Conservation (phyloP, 2,113 vertebrate genomes). For the Sceloporus undulatus region DNA sequence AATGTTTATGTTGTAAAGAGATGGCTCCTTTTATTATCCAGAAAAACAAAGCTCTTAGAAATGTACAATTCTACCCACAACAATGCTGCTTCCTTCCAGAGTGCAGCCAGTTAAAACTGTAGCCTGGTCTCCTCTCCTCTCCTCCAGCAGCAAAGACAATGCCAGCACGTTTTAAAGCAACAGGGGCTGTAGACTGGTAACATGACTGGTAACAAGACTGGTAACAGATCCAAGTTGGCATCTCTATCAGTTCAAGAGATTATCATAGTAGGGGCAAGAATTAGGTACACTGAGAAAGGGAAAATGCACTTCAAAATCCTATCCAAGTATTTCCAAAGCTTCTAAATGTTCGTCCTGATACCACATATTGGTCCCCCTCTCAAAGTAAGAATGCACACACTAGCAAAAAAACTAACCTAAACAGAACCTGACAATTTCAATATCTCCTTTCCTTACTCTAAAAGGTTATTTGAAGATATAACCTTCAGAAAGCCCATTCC, state of each 20-base stretch:
- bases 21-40: neutral
- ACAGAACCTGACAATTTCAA: neutral
- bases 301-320: neutral
- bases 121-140: neutral
- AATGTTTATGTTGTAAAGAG: neutral
- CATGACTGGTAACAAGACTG: neutral
- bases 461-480: neutral
- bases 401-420: neutral
- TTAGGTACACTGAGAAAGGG: neutral
- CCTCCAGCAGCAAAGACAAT: neutral
- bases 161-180: conserved; percentile 1
- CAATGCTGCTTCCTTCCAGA: neutral
- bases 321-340: neutral
- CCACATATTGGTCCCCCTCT: neutral
- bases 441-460: neutral
- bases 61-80: neutral
- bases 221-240: neutral
- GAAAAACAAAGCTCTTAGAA: neutral
- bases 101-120: neutral
- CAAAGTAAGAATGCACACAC: neutral
- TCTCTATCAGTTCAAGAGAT: neutral
- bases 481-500: neutral
- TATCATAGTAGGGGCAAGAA: neutral
- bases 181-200: neutral
- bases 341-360: neutral